Evolutionary conservation across 2,888 invertebrate species (phyloP), one percentile per base, ranked within the genome.

Genomic region (Xiphydria camelus): DNA sequence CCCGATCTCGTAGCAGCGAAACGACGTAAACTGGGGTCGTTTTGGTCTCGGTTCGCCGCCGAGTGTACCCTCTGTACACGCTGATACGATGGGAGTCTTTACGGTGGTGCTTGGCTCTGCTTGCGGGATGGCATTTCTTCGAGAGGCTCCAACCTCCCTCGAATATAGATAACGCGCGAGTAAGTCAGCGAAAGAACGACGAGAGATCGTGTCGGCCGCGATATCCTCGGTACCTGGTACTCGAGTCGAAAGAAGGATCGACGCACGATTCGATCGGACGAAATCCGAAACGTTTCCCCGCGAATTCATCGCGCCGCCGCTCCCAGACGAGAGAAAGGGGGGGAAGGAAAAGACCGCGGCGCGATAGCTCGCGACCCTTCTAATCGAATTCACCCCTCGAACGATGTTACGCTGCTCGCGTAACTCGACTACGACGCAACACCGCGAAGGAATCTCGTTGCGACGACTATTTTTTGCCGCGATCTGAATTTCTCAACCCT

Each of bases 361-460:
- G n/a, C n/a, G n/a, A n/a, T n/a, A n/a, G n/a, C n/a, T n/a, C n/a
- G n/a, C n/a, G n/a, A n/a, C n/a, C n/a, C n/a, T 56, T 59, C 62
- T 71, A 71, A 73, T 73, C 68, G 68, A 72, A 73, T 71, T 72
- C 71, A 70, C 67, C 71, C 71, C 63, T 62, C 57, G 40, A 49
- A 58, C 14, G 12, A 29, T 12, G 29, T 14, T 12, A 15, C 29
- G 29, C 12, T 3, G 29, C 29, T 6, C 12, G 29, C 12, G 29
- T n/a, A n/a, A n/a, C n/a, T n/a, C n/a, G n/a, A n/a, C n/a, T n/a
- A n/a, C n/a, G n/a, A n/a, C n/a, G n/a, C n/a, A n/a, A n/a, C 29
- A 29, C 14, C 5, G 14, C 12, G 29, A 29, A 29, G 54, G 60
- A 61, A 64, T 64, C 55, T 60, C 57, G 57, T 54, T 57, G 57